Evolutionary conservation across 53 echinoderm and acorn worm species (phyloP), one percentile per base, ranked within the genome.

Genomic region (Holothuria scabra): DNA sequence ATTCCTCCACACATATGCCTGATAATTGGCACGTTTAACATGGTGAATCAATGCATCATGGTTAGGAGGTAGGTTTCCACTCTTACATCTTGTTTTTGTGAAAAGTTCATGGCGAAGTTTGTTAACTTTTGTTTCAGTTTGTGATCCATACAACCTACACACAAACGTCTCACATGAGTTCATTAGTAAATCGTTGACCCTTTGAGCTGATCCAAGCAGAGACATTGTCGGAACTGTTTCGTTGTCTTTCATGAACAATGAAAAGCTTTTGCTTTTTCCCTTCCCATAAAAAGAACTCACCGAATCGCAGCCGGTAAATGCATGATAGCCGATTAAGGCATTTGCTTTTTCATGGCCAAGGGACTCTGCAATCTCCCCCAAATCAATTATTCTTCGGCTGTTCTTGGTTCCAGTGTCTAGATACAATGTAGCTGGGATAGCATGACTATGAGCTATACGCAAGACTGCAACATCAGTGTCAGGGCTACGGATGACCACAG

Each of bases 391-490:
- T 68, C 29, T 68, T 68, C 33, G 29, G 30, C 28, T 68, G 68
- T 68, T 68, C 33, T 68, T 68, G 29, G 28, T 29, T 7, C 68
- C 68, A 68, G 24, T 68, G 68, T 68, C 68, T 19, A 68, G 28
- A 29, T 68, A 32, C 28, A 68, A 32, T 20, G 33, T 9, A 68
- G 29, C 9, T 20, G 29, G 68, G 16, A 29, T 20, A 68, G 68
- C 29, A 28, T 6, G 33, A 68, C 20, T 32, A 6, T 68, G 68
- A 6, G 68, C 5, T 33, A 68, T 33, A 68, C 68, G 31, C 24
- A 68, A 32, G 4, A 68, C 33, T 26, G 24, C 68, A 68, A 68
- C 68, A 68, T 68, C 68, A 24, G 68, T 68, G 28, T 68, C 68
- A 7, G 28, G 68, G 34, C 68, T 68, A 6, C 68, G 20, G 29